Evolutionary conservation across 2,797 vertebrate genomes (phyloP).

Genomic region (Lithobates pipiens): DNA sequence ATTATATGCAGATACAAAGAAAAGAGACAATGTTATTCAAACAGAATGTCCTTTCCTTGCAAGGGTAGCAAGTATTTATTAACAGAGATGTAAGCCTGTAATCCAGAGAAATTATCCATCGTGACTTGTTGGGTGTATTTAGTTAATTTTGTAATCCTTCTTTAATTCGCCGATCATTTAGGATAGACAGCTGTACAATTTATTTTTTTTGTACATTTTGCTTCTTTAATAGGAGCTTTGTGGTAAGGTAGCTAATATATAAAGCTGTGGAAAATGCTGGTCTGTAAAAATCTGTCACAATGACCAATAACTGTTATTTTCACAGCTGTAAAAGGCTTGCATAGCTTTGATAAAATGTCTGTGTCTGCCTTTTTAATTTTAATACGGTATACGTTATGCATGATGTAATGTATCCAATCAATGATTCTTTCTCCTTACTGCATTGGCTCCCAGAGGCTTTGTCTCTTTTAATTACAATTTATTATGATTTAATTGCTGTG

Average conservation of each 20-base stretch:
- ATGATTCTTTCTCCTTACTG: conserved; percentile 28
- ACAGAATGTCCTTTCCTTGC: not conserved
- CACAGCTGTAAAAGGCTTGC: not conserved
- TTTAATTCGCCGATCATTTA: not conserved
- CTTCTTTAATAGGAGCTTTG: not conserved
- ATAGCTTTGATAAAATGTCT: not conserved
- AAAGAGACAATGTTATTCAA: not conserved
- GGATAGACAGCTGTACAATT: not conserved
- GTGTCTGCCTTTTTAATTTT: conserved; percentile 14
- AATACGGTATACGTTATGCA: not conserved
- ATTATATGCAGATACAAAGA: no score
- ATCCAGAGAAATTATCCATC: not conserved
- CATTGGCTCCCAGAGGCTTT: conserved; percentile 44
- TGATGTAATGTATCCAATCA: conserved; percentile 30
- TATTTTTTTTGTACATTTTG: not conserved
- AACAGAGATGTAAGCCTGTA: not conserved
- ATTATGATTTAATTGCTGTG: conserved; percentile 55
- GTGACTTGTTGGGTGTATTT: not conserved
- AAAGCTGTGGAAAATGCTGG: not conserved
- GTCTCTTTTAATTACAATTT: conserved; percentile 57
- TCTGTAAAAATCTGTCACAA: not conserved
- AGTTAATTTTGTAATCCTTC: not conserved
- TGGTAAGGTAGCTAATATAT: not conserved
- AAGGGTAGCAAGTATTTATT: not conserved
- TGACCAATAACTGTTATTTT: not conserved